Percentiles rank a stretch among this genome's conserved stretches.
These are phyloP conservation scores for Accipiter virgatus DNA, from an alignment of 2,113 vertebrate genomes.

Conservation along the genomic window DNA sequence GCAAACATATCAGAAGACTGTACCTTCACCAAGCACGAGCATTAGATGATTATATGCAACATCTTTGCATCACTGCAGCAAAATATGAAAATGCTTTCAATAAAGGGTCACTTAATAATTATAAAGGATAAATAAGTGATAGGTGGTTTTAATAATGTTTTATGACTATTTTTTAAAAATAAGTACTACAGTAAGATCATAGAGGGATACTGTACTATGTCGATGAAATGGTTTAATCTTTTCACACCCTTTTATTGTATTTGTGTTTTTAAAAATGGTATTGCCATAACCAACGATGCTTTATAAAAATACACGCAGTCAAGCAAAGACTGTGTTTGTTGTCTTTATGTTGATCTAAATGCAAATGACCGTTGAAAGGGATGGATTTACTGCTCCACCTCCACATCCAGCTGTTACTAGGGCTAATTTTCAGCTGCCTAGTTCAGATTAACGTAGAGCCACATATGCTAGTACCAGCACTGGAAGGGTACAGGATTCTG, in stretches of 20 bases:
- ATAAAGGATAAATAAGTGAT: neutral
- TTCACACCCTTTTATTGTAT: neutral
- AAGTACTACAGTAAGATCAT: neutral
- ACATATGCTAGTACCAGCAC: neutral
- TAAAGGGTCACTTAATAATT: neutral
- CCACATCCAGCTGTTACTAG: neutral
- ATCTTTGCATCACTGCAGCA: neutral
- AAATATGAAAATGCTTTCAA: neutral
- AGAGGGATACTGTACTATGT: neutral
- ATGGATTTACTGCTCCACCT: neutral
- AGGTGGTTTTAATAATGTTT: neutral
- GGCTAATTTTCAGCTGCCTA: neutral
- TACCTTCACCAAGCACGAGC: slow-evolving; percentile 47
- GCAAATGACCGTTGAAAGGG: neutral
- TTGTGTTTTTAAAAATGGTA: neutral
- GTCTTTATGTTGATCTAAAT: neutral
- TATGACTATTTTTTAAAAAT: neutral
- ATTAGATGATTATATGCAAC: slow-evolving; percentile 25
- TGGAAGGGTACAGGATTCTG: neutral
- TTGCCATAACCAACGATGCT: neutral
- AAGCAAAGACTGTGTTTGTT: neutral
- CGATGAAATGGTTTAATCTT: neutral
- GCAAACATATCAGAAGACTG: slow-evolving; percentile 36
- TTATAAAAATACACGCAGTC: neutral
- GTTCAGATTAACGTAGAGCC: neutral